A percentile compares a stretch with the other conserved stretches of the same genome.
phyloP scores from a whole-genome alignment of 1,140 invertebrate species.

The Caenorhabditis remanei region DNA sequence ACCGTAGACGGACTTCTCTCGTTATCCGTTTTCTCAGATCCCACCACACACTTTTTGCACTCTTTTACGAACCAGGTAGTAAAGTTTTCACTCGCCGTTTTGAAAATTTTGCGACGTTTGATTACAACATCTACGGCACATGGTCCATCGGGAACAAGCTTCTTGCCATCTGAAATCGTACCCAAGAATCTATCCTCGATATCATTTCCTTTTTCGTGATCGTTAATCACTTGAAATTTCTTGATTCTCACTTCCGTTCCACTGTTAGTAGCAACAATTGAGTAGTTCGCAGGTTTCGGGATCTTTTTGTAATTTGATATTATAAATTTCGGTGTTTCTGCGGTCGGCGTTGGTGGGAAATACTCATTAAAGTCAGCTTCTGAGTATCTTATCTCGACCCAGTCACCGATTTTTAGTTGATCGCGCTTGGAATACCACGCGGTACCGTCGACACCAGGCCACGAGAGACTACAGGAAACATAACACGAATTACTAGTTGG shows the following conservation, averaged over 20 bases:
- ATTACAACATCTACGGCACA: not conserved
- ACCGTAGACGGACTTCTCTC: not conserved
- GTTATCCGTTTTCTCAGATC: not conserved
- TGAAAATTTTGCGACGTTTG: not conserved
- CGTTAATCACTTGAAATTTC: not conserved
- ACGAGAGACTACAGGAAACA: slow-evolving; percentile 1
- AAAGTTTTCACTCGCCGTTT: not conserved
- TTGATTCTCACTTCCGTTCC: slow-evolving; percentile 2
- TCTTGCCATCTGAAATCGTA: not conserved
- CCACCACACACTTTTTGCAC: not conserved
- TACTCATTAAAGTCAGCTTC: not conserved
- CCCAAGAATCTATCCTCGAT: slow-evolving; percentile 12
- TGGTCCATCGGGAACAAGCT: not conserved
- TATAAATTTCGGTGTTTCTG: not conserved
- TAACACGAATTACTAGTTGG: not conserved
- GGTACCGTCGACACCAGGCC: not conserved
- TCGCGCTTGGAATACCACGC: not conserved
- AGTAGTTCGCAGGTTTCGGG: not conserved
- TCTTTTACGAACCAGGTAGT: not conserved
- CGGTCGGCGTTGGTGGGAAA: not conserved
- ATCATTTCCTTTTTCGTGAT: not conserved
- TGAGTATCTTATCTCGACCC: not conserved
- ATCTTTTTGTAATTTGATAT: not conserved
- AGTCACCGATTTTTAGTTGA: not conserved
- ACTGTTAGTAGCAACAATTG: too few relatives aligned